Evolutionary conservation across 2,113 vertebrate species (phyloP), one percentile per base, ranked within the genome.

Genomic region (Alethe castanea): DNA sequence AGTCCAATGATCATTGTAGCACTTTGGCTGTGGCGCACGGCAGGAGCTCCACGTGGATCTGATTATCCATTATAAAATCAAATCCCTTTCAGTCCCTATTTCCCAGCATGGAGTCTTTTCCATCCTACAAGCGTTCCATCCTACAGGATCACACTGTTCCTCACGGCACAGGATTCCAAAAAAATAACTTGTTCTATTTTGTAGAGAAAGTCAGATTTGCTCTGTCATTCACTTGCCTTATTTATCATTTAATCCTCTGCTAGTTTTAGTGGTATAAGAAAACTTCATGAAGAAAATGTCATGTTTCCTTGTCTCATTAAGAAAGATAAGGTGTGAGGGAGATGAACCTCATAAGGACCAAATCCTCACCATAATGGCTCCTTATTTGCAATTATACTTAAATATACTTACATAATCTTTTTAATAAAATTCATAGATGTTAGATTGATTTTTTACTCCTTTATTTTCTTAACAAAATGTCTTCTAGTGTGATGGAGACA

Each of bases 11-110:
- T 80, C 85, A 86, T 76, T 94, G 82, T 47, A 92, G 86, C 80
- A 88, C 77, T 95, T 86, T 67, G 86, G 56, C 47, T 22, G 0
- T 64, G 56, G 76, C 0, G 0, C 79, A 29, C 69, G 0, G 0
- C 6, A 0, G 72, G 80, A 89, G n/a, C 26, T 74, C 67, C 80
- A 74, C 38, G 47, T 86, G 72, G 89, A 92, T 92, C 62, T 90
- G 91, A 92, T 95, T 95, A 94, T 84, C 72, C 79, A 77, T 74
- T 89, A 78, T 81, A 91, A 94, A 93, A 93, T 93, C 77, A 94
- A 95, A 83, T 78, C 83, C 72, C 79, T 92, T 90, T 93, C 69
- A 90, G 83, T 62, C 67, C 47, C 35, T 86, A 5, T 81, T 94
- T 90, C 91, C 47, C 88, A 78, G 88, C 64, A 83, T 92, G 92